Base-by-base conservation (phyloP, 1,140 invertebrate species). In the Ooceraea biroi region DNA sequence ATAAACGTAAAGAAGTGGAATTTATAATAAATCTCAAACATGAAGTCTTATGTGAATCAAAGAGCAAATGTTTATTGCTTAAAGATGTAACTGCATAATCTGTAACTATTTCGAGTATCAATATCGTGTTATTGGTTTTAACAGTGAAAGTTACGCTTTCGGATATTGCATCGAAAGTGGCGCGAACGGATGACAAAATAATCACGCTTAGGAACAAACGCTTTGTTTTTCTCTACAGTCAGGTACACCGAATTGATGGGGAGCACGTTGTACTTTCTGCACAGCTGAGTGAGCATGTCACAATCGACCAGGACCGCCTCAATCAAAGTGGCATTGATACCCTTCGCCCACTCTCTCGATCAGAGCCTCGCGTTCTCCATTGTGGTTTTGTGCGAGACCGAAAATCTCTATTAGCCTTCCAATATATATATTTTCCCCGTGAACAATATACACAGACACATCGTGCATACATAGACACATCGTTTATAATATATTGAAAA, bases 321-420 rank as follows among this genome's bases (percentile, higher is more conserved):
- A 93, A 94, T 94, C 93, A 94, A 93, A 93, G 89, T 89, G 90
- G 88, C 91, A 94, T 93, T 93, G 93, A 93, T 93, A 93, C 87
- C 89, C 90, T 87, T 77, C 87, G 85, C 82, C 73, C 88, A 78
- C 84, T 88, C 84, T 77, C 88, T 82, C 87, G 73, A 78, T 72
- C 78, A 36, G 80, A 58, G 69, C 72, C 83, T 85, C 80, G 77
- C 80, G 48, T 73, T 87, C 60, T 87, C 83, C 85, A 87, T 89
- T 91, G 90, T 87, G 91, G 87, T 90, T 91, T 90, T 88, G 85
- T 87, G 82, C 85, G 76, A 87, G 86, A 88, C 89, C 85, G 88
- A 91, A 91, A 92, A 91, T 93, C 90, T 93, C 90, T 92, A 93
- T 93, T 93, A 92, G 89, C 90, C 71, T 73, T 30, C 30, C 78